Evolutionary conservation across 2,113 vertebrate genomes (phyloP).

Genomic region (Sylvilagus bachmani): DNA sequence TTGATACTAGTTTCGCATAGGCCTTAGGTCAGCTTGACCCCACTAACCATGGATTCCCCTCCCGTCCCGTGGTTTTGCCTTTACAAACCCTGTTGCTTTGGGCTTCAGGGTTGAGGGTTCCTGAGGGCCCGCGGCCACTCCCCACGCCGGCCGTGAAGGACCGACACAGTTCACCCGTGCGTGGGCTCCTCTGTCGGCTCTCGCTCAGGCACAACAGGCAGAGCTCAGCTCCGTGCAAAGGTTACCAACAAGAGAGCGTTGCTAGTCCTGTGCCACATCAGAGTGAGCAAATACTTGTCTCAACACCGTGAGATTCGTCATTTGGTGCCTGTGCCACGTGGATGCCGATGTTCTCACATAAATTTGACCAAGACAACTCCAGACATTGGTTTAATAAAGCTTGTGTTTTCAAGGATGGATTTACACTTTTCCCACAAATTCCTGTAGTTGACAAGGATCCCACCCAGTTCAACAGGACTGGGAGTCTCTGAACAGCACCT

Average conservation of each 20-base stretch:
- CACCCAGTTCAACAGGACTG: background rate
- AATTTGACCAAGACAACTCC: background rate
- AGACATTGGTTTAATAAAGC: constrained; percentile 15
- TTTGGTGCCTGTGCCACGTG: background rate
- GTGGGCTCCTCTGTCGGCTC: too few species aligned
- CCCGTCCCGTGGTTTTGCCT: too few species aligned
- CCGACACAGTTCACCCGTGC: too few species aligned
- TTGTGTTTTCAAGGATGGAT: constrained; percentile 21
- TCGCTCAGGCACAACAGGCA: too few species aligned
- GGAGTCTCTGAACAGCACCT: background rate
- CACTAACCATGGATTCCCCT: too few species aligned
- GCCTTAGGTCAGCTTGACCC: too few species aligned
- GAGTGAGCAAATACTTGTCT: too few species aligned
- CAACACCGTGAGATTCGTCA: background rate
- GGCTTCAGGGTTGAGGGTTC: too few species aligned
- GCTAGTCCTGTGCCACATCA: background rate
- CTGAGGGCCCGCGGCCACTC: too few species aligned
- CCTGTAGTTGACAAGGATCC: background rate
- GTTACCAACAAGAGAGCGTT: background rate
- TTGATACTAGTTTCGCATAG: too few species aligned
- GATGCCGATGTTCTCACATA: background rate
- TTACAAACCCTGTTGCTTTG: too few species aligned
- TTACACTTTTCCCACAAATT: background rate
- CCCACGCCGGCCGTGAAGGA: too few species aligned
- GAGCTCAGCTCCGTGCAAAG: background rate